phyloP scores from a whole-genome alignment of 2,113 vertebrate species.

The Corythornis cristatus region DNA sequence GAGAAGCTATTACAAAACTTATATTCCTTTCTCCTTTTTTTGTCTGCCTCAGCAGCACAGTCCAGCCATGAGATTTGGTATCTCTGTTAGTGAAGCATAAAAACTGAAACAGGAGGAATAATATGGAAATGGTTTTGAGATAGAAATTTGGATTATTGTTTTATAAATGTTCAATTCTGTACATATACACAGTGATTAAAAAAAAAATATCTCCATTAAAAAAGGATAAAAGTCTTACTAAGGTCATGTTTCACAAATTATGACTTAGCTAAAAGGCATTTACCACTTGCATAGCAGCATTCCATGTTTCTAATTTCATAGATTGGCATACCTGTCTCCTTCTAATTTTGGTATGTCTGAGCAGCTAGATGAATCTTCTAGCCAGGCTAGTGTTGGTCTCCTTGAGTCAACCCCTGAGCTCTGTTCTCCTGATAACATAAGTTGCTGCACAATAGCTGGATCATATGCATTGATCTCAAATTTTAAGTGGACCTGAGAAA shows the following conservation, averaged over 20 bases:
- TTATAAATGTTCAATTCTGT: neutral
- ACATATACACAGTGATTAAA: neutral
- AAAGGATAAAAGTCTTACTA: neutral
- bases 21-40: neutral
- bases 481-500: slow-evolving; percentile 93
- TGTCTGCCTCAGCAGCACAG: neutral
- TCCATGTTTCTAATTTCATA: neutral
- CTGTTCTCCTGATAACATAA: slow-evolving; percentile 89
- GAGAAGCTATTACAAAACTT: neutral
- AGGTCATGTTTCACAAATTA: neutral
- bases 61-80: neutral
- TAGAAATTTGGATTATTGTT: neutral
- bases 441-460: slow-evolving; percentile 91
- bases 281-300: neutral
- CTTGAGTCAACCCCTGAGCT: slow-evolving; percentile 87
- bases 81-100: neutral
- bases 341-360: slow-evolving; percentile 98
- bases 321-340: slow-evolving; percentile 89
- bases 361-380: slow-evolving; percentile 95
- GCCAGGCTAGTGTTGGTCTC: slow-evolving; percentile 93
- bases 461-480: slow-evolving; percentile 98
- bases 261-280: neutral
- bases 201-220: neutral
- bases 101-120: neutral
- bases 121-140: neutral